phyloP scores from a whole-genome alignment of 2,888 invertebrate genomes.

The Halictus ligatus region DNA sequence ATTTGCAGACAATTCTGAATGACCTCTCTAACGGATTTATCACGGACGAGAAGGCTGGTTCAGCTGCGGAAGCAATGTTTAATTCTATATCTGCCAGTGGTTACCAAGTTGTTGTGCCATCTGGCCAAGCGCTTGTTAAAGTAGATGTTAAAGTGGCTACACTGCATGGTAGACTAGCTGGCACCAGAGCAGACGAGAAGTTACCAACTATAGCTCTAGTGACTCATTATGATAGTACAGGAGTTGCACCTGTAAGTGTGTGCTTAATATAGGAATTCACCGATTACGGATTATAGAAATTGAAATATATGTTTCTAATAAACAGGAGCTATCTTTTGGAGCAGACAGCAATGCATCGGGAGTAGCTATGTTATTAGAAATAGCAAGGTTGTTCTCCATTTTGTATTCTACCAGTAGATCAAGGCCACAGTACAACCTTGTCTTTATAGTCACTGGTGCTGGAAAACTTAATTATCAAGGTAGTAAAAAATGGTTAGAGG shows the following conservation, averaged over 20 bases:
- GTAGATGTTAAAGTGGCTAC: slow-evolving; percentile 94
- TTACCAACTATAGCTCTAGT: slow-evolving; percentile 95
- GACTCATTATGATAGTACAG: slow-evolving; percentile 96
- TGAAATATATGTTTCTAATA: slow-evolving; percentile 54
- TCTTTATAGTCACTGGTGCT: slow-evolving; percentile 95
- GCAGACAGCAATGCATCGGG: slow-evolving; percentile 97
- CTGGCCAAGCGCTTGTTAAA: slow-evolving; percentile 89
- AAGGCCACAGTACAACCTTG: slow-evolving; percentile 90
- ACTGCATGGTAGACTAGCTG: slow-evolving; percentile 93
- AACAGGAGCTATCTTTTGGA: slow-evolving; percentile 93
- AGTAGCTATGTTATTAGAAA: slow-evolving; percentile 93
- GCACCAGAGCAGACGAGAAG: slow-evolving; percentile 89
- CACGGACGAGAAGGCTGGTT: slow-evolving; percentile 89
- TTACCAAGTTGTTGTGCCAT: slow-evolving; percentile 95
- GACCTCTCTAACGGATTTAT: slow-evolving; percentile 90
- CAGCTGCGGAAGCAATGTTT: slow-evolving; percentile 93
- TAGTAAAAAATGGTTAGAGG: slow-evolving; percentile 97
- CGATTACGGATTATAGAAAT: neutral
- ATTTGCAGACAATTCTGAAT: slow-evolving; percentile 90
- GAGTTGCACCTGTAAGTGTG: slow-evolving; percentile 93
- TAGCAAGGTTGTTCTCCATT: slow-evolving; percentile 94
- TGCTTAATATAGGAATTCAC: neutral
- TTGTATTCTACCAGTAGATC: slow-evolving; percentile 91
- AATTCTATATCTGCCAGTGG: slow-evolving; percentile 97
- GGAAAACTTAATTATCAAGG: slow-evolving; percentile 98